Evolutionary conservation across 1,140 invertebrate genomes (phyloP), one percentile per base, ranked within the genome.

Genomic region (Halesus radiatus): DNA sequence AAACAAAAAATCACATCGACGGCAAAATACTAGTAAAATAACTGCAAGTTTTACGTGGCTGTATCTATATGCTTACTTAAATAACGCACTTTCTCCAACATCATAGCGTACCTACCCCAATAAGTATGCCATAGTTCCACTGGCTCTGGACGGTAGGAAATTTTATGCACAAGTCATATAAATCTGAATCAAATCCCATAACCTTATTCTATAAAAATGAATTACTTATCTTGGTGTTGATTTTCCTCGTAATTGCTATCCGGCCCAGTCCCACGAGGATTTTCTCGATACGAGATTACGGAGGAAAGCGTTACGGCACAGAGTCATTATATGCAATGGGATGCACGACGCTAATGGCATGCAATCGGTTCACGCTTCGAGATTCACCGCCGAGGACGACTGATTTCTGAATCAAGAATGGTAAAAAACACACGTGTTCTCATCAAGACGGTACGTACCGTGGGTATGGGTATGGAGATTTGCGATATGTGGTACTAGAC

Each of bases 331-430:
- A 64, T 76, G 79, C 80, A 62, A 73, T 78, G 66, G 50, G 80
- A 81, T 60, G 80, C 80, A 81, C 80, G 80, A 81, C 50, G 45
- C 32, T 72, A 64, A 79, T 79, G 54, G 20, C 53, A 79, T 79
- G 78, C 78, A 79, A 79, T 79, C 70, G 78, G 77, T 72, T 66
- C 66, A 72, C 56, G 75, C 56, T 75, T 32, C 52, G 62, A 66
- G 75, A 53, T 54, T 5, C 74, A 8, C 76, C 22, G 62, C 4
- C 26, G 74, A 58, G 22, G 37, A 76, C 56, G 75, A 68, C 29
- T 23, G 56, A 78, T 72, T 45, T 72, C 68, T 29, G 53, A 75
- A 75, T 75, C 52, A 22, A 58, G 52, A 26, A 75, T 75, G 54
- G 60, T 60, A 75, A 75, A n/a, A 74, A 32, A 32, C 72, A 75